phyloP scores from a whole-genome alignment of 2,888 invertebrate genomes.

The Mayetiola destructor region DNA sequence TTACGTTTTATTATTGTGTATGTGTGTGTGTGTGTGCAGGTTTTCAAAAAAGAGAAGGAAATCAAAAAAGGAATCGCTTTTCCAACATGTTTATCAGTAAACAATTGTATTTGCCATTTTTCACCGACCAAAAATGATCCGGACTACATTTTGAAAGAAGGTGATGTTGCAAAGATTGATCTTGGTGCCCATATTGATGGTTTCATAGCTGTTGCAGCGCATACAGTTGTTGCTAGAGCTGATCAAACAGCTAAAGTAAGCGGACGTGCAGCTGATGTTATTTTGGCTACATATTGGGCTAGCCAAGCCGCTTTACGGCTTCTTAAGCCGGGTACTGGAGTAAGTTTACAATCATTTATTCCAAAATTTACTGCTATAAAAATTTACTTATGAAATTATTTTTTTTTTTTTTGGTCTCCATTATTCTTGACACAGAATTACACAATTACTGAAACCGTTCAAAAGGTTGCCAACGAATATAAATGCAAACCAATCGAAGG shows the following conservation, averaged over 20 bases:
- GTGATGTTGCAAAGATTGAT: conserved; percentile 95
- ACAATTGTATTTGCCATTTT: conserved; percentile 98
- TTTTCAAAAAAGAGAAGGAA: conserved; percentile 95
- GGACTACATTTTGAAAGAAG: conserved; percentile 70
- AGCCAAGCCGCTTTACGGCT: conserved; percentile 90
- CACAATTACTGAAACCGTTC: conserved; percentile 79
- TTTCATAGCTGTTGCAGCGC: conserved; percentile 95
- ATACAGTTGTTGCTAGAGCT: conserved; percentile 81
- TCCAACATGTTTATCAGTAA: conserved; percentile 95
- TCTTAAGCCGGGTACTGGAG: conserved; percentile 81
- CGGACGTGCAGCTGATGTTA: conserved; percentile 86
- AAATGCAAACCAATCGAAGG: conserved; percentile 97
- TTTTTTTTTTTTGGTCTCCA: not conserved
- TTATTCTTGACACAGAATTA: conserved; percentile 49
- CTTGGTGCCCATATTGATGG: conserved; percentile 98
- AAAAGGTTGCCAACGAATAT: conserved; percentile 82
- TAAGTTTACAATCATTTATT: conserved; percentile 31
- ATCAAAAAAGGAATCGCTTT: conserved; percentile 97
- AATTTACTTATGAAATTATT: not conserved
- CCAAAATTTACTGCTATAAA: conserved; percentile 17
- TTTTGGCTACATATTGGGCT: conserved; percentile 88
- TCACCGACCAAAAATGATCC: conserved; percentile 85
- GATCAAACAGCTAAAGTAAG: conserved; percentile 56
- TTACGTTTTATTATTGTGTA: not conserved
- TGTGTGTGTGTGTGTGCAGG: conserved; percentile 22